Percentiles rank a stretch among this genome's conserved stretches.
Conservation (phyloP, 2,113 vertebrate genomes). For the Corythaeola cristata region DNA sequence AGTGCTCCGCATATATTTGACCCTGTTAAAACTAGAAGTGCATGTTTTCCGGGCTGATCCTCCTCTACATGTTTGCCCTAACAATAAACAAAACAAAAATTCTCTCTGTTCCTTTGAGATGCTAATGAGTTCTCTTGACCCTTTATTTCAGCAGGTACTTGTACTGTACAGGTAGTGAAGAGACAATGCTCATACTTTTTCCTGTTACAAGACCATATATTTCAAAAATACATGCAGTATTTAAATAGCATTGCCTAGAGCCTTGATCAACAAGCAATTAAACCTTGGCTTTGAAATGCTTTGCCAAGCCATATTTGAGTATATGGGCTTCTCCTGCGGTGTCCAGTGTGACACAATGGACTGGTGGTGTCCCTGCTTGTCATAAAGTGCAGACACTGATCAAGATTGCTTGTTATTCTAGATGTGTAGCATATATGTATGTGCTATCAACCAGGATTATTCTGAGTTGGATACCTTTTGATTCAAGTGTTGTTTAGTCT, state of each 20-base stretch:
- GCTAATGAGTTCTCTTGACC: background rate
- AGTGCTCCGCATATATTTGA: background rate
- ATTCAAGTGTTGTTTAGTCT: background rate
- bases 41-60: background rate
- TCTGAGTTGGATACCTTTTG: background rate
- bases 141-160: background rate
- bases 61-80: background rate
- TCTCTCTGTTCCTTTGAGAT: background rate
- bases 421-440: background rate
- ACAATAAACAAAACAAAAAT: background rate
- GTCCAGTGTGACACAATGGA: background rate
- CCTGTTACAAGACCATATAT: background rate
- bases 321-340: background rate
- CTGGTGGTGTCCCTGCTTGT: background rate
- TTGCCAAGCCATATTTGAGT: rapidly evolving
- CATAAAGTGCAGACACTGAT: background rate
- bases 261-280: background rate
- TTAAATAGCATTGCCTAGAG: background rate
- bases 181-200: background rate
- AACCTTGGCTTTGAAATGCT: background rate
- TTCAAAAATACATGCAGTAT: background rate
- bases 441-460: background rate
- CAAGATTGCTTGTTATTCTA: background rate
- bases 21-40: background rate
- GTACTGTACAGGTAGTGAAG: background rate